Percentiles rank a stretch among this genome's conserved stretches.
Conservation (phyloP, 2,797 vertebrate species). For the Acomys russatus region DNA sequence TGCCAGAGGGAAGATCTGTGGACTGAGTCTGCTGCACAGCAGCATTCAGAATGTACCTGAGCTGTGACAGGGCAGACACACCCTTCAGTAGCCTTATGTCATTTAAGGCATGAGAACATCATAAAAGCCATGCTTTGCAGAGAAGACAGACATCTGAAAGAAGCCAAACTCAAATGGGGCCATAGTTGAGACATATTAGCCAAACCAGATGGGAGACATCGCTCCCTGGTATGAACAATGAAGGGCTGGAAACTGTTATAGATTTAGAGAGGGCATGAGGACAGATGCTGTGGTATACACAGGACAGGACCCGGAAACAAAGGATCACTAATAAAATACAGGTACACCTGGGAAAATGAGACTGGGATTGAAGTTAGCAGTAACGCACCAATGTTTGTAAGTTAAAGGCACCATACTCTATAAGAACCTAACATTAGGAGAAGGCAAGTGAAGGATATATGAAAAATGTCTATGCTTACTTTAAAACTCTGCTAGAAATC, state of each 20-base stretch:
- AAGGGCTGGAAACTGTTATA: not conserved
- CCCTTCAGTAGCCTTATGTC: not conserved
- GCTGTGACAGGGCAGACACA: not conserved
- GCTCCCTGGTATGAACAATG: not conserved
- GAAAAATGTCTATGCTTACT: not conserved
- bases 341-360: not conserved
- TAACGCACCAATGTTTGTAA: not conserved
- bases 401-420: not conserved
- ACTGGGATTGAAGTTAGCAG: not conserved
- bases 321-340: not conserved
- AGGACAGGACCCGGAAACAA: not conserved
- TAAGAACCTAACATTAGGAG: not conserved
- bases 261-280: not conserved
- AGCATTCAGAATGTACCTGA: not conserved
- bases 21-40: rapidly evolving
- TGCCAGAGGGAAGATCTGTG: not conserved
- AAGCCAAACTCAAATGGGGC: not conserved
- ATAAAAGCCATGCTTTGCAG: not conserved
- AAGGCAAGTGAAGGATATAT: not conserved
- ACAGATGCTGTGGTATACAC: too few relatives aligned
- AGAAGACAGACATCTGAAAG: not conserved
- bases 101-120: too few relatives aligned
- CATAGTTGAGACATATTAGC: not conserved
- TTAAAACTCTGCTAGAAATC: not conserved
- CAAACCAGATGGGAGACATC: not conserved